Conservation (phyloP, 2,797 vertebrate genomes). For the Pitangus sulphuratus region DNA sequence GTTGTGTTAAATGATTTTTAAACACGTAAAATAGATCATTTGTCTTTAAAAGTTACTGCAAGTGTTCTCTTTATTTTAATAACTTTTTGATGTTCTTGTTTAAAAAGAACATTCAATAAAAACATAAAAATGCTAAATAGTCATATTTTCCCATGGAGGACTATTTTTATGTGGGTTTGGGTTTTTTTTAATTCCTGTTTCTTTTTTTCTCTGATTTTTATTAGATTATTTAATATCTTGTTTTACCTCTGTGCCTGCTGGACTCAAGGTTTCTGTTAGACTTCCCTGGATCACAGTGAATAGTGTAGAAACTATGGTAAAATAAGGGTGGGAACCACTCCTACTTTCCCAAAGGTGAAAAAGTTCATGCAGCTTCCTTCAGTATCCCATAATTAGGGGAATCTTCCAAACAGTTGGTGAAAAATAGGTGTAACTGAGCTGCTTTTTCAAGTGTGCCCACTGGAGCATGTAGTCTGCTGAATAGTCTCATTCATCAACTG, state of each 20-base stretch:
- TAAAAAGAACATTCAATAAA: neutral
- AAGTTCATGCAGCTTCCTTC: slow-evolving; percentile 37
- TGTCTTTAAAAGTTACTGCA: neutral
- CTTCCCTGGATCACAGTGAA: neutral
- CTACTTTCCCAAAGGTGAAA: slow-evolving; percentile 20
- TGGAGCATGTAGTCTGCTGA: slow-evolving; percentile 59
- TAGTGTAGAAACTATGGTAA: neutral
- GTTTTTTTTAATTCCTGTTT: neutral
- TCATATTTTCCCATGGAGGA: neutral
- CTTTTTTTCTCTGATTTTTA: neutral
- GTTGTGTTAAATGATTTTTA: neutral
- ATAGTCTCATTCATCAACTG: slow-evolving; percentile 50
- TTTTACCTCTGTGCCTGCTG: neutral
- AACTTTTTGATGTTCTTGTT: neutral
- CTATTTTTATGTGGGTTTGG: neutral
- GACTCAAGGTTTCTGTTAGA: neutral
- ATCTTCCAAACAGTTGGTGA: slow-evolving; percentile 33
- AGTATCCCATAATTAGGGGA: slow-evolving; percentile 36
- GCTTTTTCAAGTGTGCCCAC: slow-evolving; percentile 51
- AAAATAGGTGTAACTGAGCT: slow-evolving; percentile 61
- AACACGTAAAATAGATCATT: neutral
- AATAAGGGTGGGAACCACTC: neutral
- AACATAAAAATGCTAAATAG: neutral
- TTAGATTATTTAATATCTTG: neutral
- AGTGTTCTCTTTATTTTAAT: neutral